Evolutionary conservation across 1,140 invertebrate species (phyloP), one percentile per base, ranked within the genome.

Genomic region (Melipona quadrifasciata): DNA sequence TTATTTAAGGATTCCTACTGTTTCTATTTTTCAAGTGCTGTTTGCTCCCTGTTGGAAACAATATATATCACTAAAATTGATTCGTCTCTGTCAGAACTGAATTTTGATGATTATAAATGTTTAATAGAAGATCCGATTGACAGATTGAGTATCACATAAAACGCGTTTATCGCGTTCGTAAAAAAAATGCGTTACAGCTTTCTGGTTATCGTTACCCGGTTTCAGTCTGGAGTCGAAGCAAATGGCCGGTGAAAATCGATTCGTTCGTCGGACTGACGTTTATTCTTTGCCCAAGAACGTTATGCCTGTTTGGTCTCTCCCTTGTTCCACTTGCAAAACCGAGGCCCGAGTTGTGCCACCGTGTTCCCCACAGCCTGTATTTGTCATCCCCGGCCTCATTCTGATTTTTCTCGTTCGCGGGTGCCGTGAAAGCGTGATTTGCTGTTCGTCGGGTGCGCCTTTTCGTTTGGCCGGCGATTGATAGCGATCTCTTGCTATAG

Each of bases 211-310:
- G 31, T 34, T 68, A 39, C 19, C 31, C 5, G 34, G 67, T 68
- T 24, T 47, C 34, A 24, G 21, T 4, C 12, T 16, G 2, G 34
- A 16, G 21, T 19, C 34, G 34, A 47, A 24, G 21, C 34, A 70
- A 70, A 47, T 47, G 68, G 21, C 68, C 34, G 68, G 24, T 16
- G 21, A 71, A 70, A 47, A 70, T 70, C 68, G 68, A 70, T 47
- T n/a, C 68, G 34, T 67, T 67, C 65, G 65, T 34, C 65, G 65
- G 65, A 34, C 27, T 21, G 65, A 67, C 65, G 65, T 67, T 67
- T 31, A 67, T 68, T 68, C 67, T 68, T 68, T 39, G 34, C 16
- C 6, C 34, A 16, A 47, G 39, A 71, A 71, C 34, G 21, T 24
- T 34, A 24, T 39, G 21, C 39, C 2, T 71, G 12, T 16, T n/a